Conservation (phyloP, 2,797 vertebrate species). For the Tadarida brasiliensis region DNA sequence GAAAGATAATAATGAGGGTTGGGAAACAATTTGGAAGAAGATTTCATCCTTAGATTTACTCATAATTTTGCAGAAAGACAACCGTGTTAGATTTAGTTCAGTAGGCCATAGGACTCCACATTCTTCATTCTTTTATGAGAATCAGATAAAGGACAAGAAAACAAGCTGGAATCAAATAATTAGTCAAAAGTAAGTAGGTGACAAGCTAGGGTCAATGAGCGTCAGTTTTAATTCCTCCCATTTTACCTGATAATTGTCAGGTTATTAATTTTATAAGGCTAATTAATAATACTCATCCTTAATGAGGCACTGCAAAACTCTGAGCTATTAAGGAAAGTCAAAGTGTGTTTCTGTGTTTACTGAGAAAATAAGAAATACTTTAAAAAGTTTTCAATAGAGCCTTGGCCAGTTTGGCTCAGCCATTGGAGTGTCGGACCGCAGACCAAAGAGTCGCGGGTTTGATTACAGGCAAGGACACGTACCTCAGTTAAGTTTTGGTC, state of each 20-base stretch:
- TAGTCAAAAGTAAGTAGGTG: slow-evolving; percentile 15
- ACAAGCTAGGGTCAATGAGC: slow-evolving; percentile 39
- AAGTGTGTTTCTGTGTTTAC: slow-evolving; percentile 55
- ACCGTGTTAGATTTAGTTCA: slow-evolving; percentile 48
- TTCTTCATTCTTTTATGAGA: slow-evolving; percentile 46
- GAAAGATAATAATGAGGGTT: slow-evolving; percentile 49
- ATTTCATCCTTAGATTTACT: slow-evolving; percentile 59
- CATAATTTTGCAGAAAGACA: slow-evolving; percentile 64
- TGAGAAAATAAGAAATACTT: slow-evolving; percentile 24
- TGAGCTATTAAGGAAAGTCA: slow-evolving; percentile 60
- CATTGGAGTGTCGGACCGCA: too few relatives aligned
- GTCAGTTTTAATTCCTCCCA: slow-evolving; percentile 25
- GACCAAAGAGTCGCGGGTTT: too few relatives aligned
- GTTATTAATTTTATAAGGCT: slow-evolving; percentile 64
- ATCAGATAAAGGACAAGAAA: slow-evolving; percentile 35
- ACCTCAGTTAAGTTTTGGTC: too few relatives aligned
- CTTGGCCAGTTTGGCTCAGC: too few relatives aligned
- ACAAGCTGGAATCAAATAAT: slow-evolving; percentile 53
- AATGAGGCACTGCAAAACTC: slow-evolving; percentile 48
- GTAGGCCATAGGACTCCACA: background rate
- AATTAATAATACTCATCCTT: slow-evolving; percentile 68
- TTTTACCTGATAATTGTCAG: slow-evolving; percentile 57
- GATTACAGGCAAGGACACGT: too few relatives aligned
- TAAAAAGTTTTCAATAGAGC: background rate
- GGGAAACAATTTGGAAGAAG: slow-evolving; percentile 60